Evolutionary conservation across 2,797 vertebrate species (phyloP).

Genomic region (Xiphophorus birchmanni): DNA sequence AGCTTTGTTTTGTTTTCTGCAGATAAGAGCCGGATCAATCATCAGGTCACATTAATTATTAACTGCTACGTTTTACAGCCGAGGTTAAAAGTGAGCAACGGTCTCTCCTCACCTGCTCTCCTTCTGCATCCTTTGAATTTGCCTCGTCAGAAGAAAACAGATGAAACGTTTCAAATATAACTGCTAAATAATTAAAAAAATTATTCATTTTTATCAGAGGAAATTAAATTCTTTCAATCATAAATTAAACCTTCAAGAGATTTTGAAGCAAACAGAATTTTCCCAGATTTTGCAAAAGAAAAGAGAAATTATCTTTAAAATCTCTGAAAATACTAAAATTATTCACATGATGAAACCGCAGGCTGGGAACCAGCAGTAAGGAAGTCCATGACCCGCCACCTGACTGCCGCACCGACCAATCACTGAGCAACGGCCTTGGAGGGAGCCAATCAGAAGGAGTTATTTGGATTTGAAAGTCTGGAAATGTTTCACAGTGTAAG

Average conservation of each 20-base stretch:
- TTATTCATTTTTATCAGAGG: background rate
- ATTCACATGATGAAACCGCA: constrained; percentile 11
- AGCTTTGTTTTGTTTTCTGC: constrained; percentile 6
- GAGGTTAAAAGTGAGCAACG: constrained; percentile 27
- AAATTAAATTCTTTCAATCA: background rate
- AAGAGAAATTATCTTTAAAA: background rate
- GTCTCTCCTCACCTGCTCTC: background rate
- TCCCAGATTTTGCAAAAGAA: background rate
- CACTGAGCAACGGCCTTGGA: background rate
- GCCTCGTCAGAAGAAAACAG: background rate
- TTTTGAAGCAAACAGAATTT: background rate
- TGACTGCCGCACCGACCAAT: constrained; percentile 44
- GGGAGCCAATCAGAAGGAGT: constrained; percentile 34
- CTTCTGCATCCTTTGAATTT: constrained; percentile 26
- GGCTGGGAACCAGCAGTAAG: constrained; percentile 29
- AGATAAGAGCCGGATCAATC: constrained; percentile 23
- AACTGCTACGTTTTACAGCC: constrained; percentile 33
- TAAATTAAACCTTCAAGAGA: background rate
- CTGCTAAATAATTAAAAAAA: background rate
- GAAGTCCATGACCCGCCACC: constrained; percentile 48
- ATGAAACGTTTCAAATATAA: background rate
- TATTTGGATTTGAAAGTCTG: constrained; percentile 50
- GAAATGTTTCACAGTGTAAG: constrained; percentile 35
- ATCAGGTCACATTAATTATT: constrained; percentile 50
- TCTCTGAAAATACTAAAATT: background rate